Evolutionary conservation across 2,797 vertebrate genomes (phyloP).

Genomic region (Crenichthys baileyi): DNA sequence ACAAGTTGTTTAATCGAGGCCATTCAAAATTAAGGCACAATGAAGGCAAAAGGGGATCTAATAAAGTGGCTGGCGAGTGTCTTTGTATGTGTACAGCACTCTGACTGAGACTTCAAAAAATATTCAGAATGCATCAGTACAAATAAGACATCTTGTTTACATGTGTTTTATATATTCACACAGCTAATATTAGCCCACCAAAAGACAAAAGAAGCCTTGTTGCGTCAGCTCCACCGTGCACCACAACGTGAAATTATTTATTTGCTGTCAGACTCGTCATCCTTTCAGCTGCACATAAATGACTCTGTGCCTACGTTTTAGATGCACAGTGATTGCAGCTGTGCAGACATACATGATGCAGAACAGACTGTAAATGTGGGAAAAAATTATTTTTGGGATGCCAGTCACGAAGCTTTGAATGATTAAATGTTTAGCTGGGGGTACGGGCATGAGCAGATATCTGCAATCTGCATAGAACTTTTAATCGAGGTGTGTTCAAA

Average conservation of each 20-base stretch:
- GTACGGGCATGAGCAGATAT: constrained; percentile 52
- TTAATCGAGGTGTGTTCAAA: constrained; percentile 60
- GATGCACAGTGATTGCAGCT: constrained; percentile 44
- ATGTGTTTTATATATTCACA: constrained; percentile 27
- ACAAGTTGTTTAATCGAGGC: neutral
- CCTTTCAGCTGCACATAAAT: constrained; percentile 43
- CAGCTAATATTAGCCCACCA: constrained; percentile 32
- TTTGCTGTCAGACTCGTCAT: constrained; percentile 41
- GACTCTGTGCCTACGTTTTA: constrained; percentile 41
- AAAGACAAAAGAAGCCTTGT: constrained; percentile 32
- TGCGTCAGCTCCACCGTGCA: constrained; percentile 7
- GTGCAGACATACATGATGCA: constrained; percentile 29
- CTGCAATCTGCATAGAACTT: constrained; percentile 37
- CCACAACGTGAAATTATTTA: constrained; percentile 50
- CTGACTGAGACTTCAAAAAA: neutral
- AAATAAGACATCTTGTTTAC: constrained; percentile 27
- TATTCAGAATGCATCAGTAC: constrained; percentile 7
- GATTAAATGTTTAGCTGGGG: constrained; percentile 37
- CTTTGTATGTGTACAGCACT: neutral
- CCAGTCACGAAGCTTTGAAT: constrained; percentile 55
- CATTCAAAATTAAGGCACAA: neutral
- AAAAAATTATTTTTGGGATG: constrained; percentile 37
- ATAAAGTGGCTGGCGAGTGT: neutral
- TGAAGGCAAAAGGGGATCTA: neutral
- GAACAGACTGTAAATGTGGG: constrained; percentile 24